Evolutionary conservation across 2,888 invertebrate species (phyloP), one percentile per base, ranked within the genome.

Genomic region (Xestia xanthographa): DNA sequence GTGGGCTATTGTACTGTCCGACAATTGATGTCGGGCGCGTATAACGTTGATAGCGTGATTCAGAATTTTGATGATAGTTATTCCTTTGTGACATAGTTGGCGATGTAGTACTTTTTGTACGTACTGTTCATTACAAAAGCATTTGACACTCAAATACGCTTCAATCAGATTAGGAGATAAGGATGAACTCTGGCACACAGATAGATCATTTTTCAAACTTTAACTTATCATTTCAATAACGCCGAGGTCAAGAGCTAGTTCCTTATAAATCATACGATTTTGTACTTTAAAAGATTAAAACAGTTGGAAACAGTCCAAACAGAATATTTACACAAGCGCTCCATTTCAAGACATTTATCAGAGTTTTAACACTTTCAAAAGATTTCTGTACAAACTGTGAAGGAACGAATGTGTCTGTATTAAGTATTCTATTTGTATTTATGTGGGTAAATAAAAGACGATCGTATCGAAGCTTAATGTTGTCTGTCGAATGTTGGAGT

Each of bases 391-490:
- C 9, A 69, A 48, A 43, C 29, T 56, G 29, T 63, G 34, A 50
- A 11, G 14, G 9, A 56, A 70, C 3, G 9, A 78, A 67, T 79
- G 20, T 20, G 14, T 20, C 22, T 41, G n/a, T 45, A 45, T n/a
- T 56, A n/a, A n/a, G n/a, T n/a, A 60, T 50, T 66, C 9, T 22
- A 50, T 66, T 8, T 66, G 17, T 45, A n/a, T 62, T 70, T 8
- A 77, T 72, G 34, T 41, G n/a, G 26, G 63, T 68, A 56, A 82
- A 77, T 26, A 65, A 77, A 82, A 66, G 34, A 20, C 41, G 29
- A 66, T 5, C 12, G 26, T 72, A 67, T 34, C 26, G 45, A n/a
- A 12, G 17, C 8, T 67, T 71, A 45, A 58, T 53, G 26, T 43
- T 56, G 5, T 68, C 53, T 12, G 14, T 41, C 12, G 38, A 67